Base-by-base conservation (phyloP, 2,888 invertebrate genomes). In the Margaritifera margaritifera region DNA sequence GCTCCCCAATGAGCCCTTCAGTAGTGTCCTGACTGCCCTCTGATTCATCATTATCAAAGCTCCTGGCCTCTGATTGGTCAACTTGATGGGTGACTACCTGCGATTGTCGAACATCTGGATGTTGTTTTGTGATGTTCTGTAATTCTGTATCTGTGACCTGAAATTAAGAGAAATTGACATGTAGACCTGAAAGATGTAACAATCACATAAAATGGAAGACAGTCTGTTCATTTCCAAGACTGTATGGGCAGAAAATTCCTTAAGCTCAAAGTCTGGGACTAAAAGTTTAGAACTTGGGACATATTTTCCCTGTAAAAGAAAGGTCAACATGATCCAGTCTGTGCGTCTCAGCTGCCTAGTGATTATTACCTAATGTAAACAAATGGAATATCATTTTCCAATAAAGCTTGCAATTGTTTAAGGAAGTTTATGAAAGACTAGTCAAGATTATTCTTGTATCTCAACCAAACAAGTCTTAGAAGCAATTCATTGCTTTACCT, bases 131-230 rank as follows among this genome's bases (percentile, higher is more conserved):
- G 58, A 88, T 86, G 57, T 85, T 87, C 77, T 87, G 85, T 25
- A 89, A 79, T 67, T 89, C 89, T 27, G 85, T 86, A 71, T 87
- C 86, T n/a, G 88, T 88, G 1, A 88, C 88, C 80, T 84, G 74
- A 20, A 59, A 31, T 1, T 64, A 18, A 42, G n/a, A 59, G 58
- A 22, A 54, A 50, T 50, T 64, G 55, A 52, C 15, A 20, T 42
- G 55, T 25, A 60, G n/a, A 50, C n/a, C 58, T 50, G n/a, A 18
- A n/a, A 31, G 6, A 0, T 59, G 27, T 11, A 42, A 3, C 52
- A 42, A 8, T 24, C 59, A n/a, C 8, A 15, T 59, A 19, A 20
- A 59, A 15, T 59, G 11, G 11, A 24, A 25, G 20, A 24, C 20
- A 15, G 11, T 20, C 20, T 31, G 24, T 31, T 22, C n/a, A 31